Evolutionary conservation across 2,888 invertebrate species (phyloP).

Genomic region (Yponomeuta evonymella): DNA sequence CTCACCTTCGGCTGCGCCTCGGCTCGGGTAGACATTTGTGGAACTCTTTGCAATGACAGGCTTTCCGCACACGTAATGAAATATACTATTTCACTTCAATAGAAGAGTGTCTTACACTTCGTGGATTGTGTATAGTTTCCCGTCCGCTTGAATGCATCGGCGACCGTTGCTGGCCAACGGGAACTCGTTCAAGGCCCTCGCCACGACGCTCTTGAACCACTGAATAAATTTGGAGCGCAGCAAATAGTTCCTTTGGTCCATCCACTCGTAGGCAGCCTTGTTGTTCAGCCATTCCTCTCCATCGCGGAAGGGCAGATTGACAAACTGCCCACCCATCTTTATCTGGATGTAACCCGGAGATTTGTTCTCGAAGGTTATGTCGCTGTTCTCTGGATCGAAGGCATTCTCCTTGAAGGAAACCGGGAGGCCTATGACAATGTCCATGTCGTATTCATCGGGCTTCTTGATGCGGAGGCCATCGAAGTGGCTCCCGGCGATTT

Average conservation of each 20-base stretch:
- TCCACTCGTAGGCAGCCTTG: constrained; percentile 49
- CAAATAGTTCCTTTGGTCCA: constrained; percentile 53
- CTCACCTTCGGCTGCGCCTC: too few relatives aligned
- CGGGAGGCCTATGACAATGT: constrained; percentile 72
- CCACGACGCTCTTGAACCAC: constrained; percentile 74
- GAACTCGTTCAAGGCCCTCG: constrained; percentile 51
- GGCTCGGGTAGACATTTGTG: too few relatives aligned
- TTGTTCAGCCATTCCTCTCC: constrained; percentile 41
- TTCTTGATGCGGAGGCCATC: constrained; percentile 74
- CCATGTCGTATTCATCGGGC: constrained; percentile 78
- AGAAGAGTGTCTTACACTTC: neutral
- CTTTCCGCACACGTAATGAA: too few relatives aligned
- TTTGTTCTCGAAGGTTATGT: constrained; percentile 50
- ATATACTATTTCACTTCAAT: too few relatives aligned
- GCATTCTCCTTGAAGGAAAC: constrained; percentile 38
- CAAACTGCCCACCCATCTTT: constrained; percentile 50
- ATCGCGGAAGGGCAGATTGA: constrained; percentile 39
- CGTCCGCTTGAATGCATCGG: constrained; percentile 33
- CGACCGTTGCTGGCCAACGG: constrained; percentile 17
- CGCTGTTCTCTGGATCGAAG: constrained; percentile 37
- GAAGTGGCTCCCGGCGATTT: constrained; percentile 73
- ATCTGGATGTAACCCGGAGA: constrained; percentile 65
- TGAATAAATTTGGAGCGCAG: constrained; percentile 58
- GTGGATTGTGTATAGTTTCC: constrained; percentile 50
- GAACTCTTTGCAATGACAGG: too few relatives aligned